Conservation (phyloP, 2,113 vertebrate genomes). For the Clarias batrachus region DNA sequence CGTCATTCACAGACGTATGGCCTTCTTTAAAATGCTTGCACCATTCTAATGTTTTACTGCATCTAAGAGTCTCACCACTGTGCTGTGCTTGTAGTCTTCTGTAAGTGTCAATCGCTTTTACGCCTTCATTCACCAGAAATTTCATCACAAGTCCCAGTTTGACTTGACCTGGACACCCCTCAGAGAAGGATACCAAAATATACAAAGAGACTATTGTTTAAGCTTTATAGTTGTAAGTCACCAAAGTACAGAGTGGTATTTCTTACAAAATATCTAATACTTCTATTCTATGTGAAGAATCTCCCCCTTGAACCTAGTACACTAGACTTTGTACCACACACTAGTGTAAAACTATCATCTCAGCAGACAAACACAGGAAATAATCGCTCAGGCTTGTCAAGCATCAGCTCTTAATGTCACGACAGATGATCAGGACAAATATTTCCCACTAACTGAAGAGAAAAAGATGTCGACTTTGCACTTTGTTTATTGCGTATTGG, state of each 20-base stretch:
- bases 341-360: background rate
- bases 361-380: background rate
- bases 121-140: too few relatives aligned
- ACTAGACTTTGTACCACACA: too few relatives aligned
- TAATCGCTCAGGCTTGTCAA: background rate
- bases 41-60: too few relatives aligned
- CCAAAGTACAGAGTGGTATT: background rate
- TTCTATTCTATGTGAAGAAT: background rate
- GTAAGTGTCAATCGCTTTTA: too few relatives aligned
- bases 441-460: background rate
- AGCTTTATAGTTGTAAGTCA: background rate
- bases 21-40: too few relatives aligned
- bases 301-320: background rate
- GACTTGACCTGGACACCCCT: too few relatives aligned
- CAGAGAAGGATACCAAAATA: too few relatives aligned
- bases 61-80: too few relatives aligned
- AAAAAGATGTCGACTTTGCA: constrained; percentile 10
- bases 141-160: too few relatives aligned
- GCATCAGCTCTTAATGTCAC: background rate
- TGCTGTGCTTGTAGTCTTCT: too few relatives aligned
- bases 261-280: background rate
- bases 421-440: background rate
- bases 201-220: too few relatives aligned
- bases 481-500: background rate
- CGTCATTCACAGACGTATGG: too few relatives aligned